Evolutionary conservation across 2,888 invertebrate species (phyloP).

Genomic region (Agonopterix subpropinquella): DNA sequence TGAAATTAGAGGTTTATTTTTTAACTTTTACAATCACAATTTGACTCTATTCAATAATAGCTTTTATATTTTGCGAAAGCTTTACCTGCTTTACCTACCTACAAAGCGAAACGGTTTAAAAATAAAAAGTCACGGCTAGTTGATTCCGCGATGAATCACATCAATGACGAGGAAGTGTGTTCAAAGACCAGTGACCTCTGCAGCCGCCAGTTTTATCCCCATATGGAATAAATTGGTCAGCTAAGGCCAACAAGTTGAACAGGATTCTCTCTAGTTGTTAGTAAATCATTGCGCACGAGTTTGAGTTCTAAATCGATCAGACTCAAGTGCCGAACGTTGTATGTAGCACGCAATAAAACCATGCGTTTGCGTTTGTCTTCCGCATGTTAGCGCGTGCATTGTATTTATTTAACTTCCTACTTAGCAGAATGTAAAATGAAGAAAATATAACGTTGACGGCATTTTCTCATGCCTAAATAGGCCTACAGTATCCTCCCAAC

Average conservation of each 20-base stretch:
- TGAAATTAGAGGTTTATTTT: no score
- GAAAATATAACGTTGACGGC: no score
- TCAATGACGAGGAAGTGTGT: background rate
- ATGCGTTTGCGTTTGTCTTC: conserved; percentile 34
- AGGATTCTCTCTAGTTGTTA: conserved; percentile 17
- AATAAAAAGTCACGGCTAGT: no score
- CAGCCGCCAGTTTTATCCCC: conserved; percentile 21
- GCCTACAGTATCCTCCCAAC: no score
- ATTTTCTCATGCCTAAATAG: no score
- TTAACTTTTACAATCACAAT: no score
- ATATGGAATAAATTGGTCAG: conserved; percentile 45
- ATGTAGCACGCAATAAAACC: conserved; percentile 26
- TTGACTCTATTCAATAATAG: no score
- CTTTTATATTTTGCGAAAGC: no score
- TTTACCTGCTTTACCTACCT: no score
- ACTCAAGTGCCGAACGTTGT: background rate
- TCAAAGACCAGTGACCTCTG: conserved; percentile 35
- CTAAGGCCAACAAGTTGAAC: conserved; percentile 43
- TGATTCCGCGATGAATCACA: conserved; percentile 1
- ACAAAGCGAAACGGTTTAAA: no score
- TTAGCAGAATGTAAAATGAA: conserved; percentile 5
- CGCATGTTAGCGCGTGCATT: conserved; percentile 32
- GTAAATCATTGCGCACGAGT: conserved; percentile 21
- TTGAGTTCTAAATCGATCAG: conserved; percentile 30
- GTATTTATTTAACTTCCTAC: background rate